A percentile compares a stretch with the other conserved stretches of the same genome.
phyloP scores from a whole-genome alignment of 2,113 vertebrate genomes.

The Larimichthys polyactis region DNA sequence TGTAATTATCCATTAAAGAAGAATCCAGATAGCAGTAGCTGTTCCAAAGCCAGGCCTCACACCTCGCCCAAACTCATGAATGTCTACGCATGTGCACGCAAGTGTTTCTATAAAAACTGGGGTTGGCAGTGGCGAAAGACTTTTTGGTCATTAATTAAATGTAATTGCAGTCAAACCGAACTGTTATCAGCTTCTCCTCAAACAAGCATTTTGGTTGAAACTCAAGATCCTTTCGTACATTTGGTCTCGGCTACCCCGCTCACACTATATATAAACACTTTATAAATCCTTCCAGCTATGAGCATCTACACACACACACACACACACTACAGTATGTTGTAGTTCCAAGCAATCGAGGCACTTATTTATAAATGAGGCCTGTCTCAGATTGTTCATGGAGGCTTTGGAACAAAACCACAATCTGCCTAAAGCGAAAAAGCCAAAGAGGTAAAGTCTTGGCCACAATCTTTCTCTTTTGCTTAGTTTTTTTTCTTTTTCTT shows the following conservation, averaged over 20 bases:
- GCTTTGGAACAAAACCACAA: conserved; percentile 77
- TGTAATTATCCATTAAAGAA: conserved; percentile 55
- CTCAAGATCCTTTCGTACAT: conserved; percentile 66
- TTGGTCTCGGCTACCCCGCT: conserved; percentile 63
- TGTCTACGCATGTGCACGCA: conserved; percentile 23
- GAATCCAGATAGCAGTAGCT: conserved; percentile 49
- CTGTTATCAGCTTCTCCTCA: conserved; percentile 79
- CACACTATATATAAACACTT: conserved; percentile 79
- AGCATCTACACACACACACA: conserved; percentile 26
- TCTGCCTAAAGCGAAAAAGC: conserved; percentile 55
- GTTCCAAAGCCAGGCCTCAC: conserved; percentile 53
- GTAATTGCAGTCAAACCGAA: conserved; percentile 74
- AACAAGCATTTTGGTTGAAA: conserved; percentile 75
- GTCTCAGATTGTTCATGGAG: conserved; percentile 75
- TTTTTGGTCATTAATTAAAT: conserved; percentile 80
- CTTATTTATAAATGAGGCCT: conserved; percentile 78
- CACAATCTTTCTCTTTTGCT: conserved; percentile 19
- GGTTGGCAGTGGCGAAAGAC: conserved; percentile 55
- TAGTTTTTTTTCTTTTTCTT: conserved; percentile 22
- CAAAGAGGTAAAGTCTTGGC: conserved; percentile 56
- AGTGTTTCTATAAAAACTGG: conserved; percentile 42
- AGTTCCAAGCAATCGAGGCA: conserved; percentile 57
- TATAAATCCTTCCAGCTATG: conserved; percentile 73
- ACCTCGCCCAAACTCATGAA: conserved; percentile 11
- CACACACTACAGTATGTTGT: conserved; percentile 18